These are phyloP conservation scores for Petromus typicus DNA, from an alignment of 2,113 vertebrate genomes.

Conservation along the genomic window DNA sequence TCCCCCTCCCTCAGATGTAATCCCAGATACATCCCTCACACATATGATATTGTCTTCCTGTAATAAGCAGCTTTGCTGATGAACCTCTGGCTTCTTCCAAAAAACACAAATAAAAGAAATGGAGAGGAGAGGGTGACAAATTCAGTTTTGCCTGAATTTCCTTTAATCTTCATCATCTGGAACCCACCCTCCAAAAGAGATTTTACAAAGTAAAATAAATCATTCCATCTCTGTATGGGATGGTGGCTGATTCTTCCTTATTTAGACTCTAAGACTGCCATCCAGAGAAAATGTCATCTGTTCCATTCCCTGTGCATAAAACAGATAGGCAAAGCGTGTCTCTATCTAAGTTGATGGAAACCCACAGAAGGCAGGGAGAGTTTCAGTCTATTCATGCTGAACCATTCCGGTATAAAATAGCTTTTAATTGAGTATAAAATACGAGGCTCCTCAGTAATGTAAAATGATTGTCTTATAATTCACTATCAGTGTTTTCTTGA, in stretches of 20 bases:
- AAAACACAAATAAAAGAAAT: neutral
- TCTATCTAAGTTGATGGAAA: neutral
- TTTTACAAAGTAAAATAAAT: neutral
- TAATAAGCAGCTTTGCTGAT: neutral
- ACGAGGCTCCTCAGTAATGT: neutral
- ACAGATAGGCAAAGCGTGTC: neutral
- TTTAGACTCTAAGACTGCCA: neutral
- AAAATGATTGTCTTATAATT: neutral
- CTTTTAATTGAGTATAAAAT: neutral
- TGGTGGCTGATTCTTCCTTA: neutral
- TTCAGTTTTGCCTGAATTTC: neutral
- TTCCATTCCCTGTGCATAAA: neutral
- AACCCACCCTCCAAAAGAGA: neutral
- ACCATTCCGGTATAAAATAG: neutral
- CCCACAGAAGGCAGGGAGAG: neutral
- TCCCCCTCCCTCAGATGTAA: slow-evolving; percentile 4
- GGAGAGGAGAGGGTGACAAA: fast-evolving
- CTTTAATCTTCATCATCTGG: slow-evolving; percentile 10
- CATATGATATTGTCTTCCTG: neutral
- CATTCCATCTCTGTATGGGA: neutral
- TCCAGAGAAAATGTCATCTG: neutral
- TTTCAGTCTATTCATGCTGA: neutral
- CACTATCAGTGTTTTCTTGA: slow-evolving; percentile 8
- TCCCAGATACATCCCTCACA: neutral
- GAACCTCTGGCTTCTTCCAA: neutral